These are phyloP conservation scores for Polydesmus complanatus DNA, from an alignment of 2,888 invertebrate species.

Conservation along the genomic window DNA sequence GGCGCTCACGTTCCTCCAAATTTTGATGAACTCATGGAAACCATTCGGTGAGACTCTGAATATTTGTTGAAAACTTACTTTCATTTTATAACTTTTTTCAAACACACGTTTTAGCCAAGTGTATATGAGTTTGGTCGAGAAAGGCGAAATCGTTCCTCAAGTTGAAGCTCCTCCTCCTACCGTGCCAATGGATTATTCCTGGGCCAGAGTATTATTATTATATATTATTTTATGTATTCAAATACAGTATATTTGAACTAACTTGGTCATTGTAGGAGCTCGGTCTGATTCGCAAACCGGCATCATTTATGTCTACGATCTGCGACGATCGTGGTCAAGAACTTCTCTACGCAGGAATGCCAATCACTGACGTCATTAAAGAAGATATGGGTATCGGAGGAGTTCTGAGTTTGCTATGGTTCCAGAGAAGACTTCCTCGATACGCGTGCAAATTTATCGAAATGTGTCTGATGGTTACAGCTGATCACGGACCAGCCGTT, in stretches of 20 bases:
- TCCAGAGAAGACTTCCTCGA: slow-evolving; percentile 82
- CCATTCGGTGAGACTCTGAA: slow-evolving; percentile 43
- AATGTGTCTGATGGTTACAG: slow-evolving; percentile 96
- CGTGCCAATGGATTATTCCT: slow-evolving; percentile 99
- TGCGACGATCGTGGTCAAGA: slow-evolving; percentile 98
- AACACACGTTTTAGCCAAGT: slow-evolving; percentile 28
- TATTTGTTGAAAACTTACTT: slow-evolving; percentile 2
- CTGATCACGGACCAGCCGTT: slow-evolving; percentile 97
- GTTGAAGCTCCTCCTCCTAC: slow-evolving; percentile 94
- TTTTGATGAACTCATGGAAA: slow-evolving; percentile 78
- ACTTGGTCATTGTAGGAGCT: slow-evolving; percentile 40
- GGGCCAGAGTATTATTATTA: slow-evolving; percentile 83
- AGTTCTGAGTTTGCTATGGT: slow-evolving; percentile 93
- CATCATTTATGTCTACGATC: slow-evolving; percentile 98
- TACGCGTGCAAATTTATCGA: slow-evolving; percentile 96
- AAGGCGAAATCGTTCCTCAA: slow-evolving; percentile 69
- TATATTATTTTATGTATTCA: no score
- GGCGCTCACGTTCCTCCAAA: slow-evolving; percentile 85
- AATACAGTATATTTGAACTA: neutral
- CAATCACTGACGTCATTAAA: slow-evolving; percentile 55
- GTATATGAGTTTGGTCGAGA: slow-evolving; percentile 53
- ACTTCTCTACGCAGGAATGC: slow-evolving; percentile 87
- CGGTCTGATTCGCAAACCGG: slow-evolving; percentile 94
- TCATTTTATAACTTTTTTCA: neutral
- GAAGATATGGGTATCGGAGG: slow-evolving; percentile 95